Conservation (phyloP, 2,113 vertebrate genomes). For the Oreocharis arfaki region DNA sequence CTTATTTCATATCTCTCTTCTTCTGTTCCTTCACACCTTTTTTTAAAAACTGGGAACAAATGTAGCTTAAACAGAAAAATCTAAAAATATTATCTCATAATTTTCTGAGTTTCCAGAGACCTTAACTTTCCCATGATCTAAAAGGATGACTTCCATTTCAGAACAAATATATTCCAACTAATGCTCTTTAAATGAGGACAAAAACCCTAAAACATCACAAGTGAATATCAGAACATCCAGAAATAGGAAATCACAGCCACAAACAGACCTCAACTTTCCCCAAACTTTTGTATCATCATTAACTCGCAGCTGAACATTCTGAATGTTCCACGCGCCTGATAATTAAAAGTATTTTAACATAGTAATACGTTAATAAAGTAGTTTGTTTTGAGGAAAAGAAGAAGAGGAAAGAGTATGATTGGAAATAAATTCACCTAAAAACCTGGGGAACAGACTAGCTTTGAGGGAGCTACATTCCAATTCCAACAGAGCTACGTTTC, state of each 20-base stretch:
- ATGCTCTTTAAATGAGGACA: background rate
- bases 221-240: background rate
- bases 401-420: background rate
- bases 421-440: background rate
- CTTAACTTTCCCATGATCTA: background rate
- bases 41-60: background rate
- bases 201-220: background rate
- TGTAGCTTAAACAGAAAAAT: background rate
- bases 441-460: background rate
- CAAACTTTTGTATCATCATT: background rate
- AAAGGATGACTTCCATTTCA: background rate
- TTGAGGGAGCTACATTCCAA: background rate
- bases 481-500: background rate
- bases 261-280: background rate
- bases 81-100: background rate
- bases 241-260: background rate
- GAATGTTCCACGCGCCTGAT: background rate
- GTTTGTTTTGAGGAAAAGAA: background rate
- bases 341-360: background rate
- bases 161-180: background rate
- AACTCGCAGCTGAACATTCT: background rate
- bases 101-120: background rate
- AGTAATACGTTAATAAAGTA: background rate
- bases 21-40: background rate
- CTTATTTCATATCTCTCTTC: background rate